Percentiles rank a stretch among this genome's conserved stretches.
Evolutionary conservation across 2,888 invertebrate species (phyloP).

Genomic region (Sphinx pinastri): DNA sequence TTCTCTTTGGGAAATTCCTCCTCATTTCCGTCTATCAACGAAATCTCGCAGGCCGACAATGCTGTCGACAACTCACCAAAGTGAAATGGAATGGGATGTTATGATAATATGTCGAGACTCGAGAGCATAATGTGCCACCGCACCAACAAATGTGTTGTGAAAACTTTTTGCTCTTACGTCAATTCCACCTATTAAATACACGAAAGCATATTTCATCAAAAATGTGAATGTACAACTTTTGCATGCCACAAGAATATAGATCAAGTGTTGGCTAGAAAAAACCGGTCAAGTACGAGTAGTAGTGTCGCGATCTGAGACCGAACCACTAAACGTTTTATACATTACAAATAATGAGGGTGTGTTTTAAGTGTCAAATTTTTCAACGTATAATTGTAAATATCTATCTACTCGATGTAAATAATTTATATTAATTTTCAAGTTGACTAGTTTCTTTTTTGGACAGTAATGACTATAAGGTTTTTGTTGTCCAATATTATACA

Average conservation of each 20-base stretch:
- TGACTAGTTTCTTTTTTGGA: no score
- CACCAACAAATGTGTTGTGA: conserved; percentile 54
- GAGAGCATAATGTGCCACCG: conserved; percentile 56
- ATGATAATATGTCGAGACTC: conserved; percentile 76
- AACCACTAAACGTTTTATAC: no score
- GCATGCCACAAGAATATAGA: not conserved
- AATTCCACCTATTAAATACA: conserved; percentile 51
- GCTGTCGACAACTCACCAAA: conserved; percentile 68
- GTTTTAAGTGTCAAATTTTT: no score
- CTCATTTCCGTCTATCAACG: conserved; percentile 79
- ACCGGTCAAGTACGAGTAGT: no score
- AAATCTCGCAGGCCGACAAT: conserved; percentile 71
- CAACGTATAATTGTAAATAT: no score
- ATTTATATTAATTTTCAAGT: no score
- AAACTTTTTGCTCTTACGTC: conserved; percentile 48
- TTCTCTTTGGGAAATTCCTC: conserved; percentile 72
- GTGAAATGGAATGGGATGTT: conserved; percentile 78
- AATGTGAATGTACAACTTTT: not conserved
- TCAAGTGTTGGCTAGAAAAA: not conserved
- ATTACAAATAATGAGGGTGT: no score
- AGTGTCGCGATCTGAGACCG: no score
- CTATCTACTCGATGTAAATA: no score
- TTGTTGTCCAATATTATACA: no score
- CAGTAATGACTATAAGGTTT: no score
- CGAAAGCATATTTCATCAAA: not conserved